Evolutionary conservation across 1,140 invertebrate genomes (phyloP), one percentile per base, ranked within the genome.

Genomic region (Drosophila repleta): DNA sequence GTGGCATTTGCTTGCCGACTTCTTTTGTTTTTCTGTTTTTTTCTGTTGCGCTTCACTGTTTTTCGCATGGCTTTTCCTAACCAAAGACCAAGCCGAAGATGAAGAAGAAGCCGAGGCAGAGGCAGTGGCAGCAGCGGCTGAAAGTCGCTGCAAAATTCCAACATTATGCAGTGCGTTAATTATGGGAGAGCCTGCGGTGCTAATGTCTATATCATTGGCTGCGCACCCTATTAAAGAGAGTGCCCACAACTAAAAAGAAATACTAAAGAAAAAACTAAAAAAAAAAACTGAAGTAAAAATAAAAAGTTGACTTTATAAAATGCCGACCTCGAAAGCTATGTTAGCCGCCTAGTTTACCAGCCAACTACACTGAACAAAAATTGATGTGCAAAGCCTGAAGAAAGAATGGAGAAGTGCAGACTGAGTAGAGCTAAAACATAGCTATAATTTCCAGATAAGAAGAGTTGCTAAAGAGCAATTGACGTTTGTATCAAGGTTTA

Each of bases 121-220:
- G 24, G 6, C 24, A 26, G 1, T 5, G 24, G 6, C 0, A 26
- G 24, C 8, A 10, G 29, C 7, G 21, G 35, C 32, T 18, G 32
- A 35, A 35, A 35, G 20, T 35, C 20, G 29, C 29, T 73, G 78
- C 68, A 74, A 85, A 65, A 84, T 85, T 71, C 76, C 71, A 78
- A 74, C 76, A 79, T 79, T 74, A 79, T 77, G 76, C 76, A 77
- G 70, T 68, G 70, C 64, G 83, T 88, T 87, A 87, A 87, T 87
- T 88, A 87, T 87, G 77, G 74, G 75, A 74, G 74, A 82, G 78
- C 82, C 56, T 69, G 48, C 20, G 46, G 29, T 37, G 58, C 71
- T 76, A 76, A 76, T 76, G 74, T 76, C 62, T 73, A 76, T 76
- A 73, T 71, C 68, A 72, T 65, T 71, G 52, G 52, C 53, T 60